phyloP scores from a whole-genome alignment of 2,797 vertebrate genomes.

The Iguana delicatissima region DNA sequence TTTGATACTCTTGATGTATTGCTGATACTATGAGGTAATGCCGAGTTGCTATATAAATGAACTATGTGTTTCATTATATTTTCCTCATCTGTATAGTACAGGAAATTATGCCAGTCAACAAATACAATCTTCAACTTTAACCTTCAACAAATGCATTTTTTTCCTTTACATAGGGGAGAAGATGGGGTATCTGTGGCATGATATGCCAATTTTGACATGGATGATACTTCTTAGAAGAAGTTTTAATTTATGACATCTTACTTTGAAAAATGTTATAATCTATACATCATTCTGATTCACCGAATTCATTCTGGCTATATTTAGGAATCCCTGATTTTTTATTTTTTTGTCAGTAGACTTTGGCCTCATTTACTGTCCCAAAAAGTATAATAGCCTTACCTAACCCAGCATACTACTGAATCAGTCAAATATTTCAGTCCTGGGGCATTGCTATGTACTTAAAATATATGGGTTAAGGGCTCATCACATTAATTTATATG shows the following conservation, averaged over 20 bases:
- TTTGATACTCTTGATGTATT: neutral
- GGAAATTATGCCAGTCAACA: neutral
- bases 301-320: neutral
- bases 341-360: neutral
- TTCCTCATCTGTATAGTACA: neutral
- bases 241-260: constrained; percentile 17
- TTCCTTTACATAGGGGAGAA: neutral
- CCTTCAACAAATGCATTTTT: neutral
- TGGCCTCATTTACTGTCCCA: neutral
- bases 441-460: no score
- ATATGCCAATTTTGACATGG: neutral
- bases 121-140: no score
- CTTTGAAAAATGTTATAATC: neutral
- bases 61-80: neutral
- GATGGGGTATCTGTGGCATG: neutral
- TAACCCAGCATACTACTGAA: neutral
- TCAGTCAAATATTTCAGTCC: neutral
- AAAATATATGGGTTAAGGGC: no score
- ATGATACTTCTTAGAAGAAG: neutral
- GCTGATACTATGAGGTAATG: neutral
- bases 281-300: neutral
- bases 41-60: neutral
- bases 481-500: no score
- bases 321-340: neutral
- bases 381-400: neutral